Evolutionary conservation across 2,797 vertebrate species (phyloP).

Genomic region (Hemibagrus guttatus): DNA sequence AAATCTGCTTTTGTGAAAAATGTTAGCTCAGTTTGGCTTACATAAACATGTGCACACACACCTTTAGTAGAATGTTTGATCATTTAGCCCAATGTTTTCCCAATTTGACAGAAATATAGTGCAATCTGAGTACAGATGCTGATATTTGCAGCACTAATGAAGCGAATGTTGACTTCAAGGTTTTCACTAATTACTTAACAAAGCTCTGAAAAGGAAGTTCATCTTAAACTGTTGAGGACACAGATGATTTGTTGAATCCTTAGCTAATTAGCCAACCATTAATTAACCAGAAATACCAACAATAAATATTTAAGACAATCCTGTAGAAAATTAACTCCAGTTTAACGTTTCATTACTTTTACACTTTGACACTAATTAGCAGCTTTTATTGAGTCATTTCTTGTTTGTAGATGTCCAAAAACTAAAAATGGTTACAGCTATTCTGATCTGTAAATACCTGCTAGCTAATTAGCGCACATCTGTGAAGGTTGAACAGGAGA

Average conservation of each 20-base stretch:
- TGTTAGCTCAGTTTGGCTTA: neutral
- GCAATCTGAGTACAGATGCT: neutral
- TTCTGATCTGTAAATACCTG: neutral
- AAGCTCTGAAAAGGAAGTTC: neutral
- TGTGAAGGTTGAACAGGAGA: neutral
- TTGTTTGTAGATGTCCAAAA: neutral
- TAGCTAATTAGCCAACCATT: neutral
- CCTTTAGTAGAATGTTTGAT: neutral
- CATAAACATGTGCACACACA: neutral
- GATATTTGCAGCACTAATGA: neutral
- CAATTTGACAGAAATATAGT: too few relatives aligned
- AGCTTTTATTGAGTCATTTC: neutral
- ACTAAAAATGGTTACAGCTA: neutral
- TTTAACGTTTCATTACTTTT: neutral
- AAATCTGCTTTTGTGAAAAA: neutral
- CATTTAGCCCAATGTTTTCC: too few relatives aligned
- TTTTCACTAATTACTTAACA: neutral
- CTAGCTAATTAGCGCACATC: neutral
- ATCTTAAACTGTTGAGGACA: neutral
- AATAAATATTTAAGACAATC: too few relatives aligned
- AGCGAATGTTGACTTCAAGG: neutral
- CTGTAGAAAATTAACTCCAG: neutral
- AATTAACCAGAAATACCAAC: neutral
- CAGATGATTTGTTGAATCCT: neutral
- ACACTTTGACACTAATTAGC: neutral